Conservation (phyloP, 2,888 invertebrate genomes). For the Drosophila cognata region DNA sequence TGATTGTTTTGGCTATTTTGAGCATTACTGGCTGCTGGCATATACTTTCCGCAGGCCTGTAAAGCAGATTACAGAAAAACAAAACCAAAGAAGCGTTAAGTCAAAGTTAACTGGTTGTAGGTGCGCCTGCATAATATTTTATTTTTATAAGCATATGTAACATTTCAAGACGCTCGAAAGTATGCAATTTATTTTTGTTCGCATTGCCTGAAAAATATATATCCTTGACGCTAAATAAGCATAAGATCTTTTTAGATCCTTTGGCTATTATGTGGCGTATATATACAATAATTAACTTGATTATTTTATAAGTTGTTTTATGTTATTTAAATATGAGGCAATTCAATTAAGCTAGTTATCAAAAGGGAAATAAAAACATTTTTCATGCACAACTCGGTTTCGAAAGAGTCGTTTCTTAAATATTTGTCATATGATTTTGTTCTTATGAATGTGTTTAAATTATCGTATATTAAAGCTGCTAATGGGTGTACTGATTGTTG, state of each 20-base stretch:
- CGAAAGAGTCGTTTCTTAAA: not conserved
- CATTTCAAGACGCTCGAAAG: not conserved
- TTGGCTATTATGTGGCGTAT: not conserved
- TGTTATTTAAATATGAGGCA: not conserved
- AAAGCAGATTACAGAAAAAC: constrained; percentile 17
- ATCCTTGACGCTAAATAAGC: not conserved
- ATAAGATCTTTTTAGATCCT: not conserved
- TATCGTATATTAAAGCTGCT: not conserved
- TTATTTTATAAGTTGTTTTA: not conserved
- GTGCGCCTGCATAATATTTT: constrained; percentile 1
- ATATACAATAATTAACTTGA: not conserved
- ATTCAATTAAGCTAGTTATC: not conserved
- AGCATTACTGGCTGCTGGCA: constrained; percentile 93
- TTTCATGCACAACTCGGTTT: not conserved
- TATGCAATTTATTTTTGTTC: not conserved
- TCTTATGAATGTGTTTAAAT: not conserved
- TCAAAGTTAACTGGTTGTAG: not conserved
- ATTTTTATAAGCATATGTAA: constrained; percentile 10
- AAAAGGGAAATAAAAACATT: not conserved
- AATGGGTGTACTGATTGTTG: too few relatives aligned
- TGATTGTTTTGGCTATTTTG: constrained; percentile 92
- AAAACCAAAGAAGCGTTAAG: constrained; percentile 17
- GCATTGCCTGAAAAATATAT: not conserved
- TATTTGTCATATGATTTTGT: not conserved
- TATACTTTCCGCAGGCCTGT: constrained; percentile 94